A percentile compares a stretch with the other conserved stretches of the same genome.
Conservation (phyloP, 2,113 vertebrate genomes). For the Dermatemys mawii region DNA sequence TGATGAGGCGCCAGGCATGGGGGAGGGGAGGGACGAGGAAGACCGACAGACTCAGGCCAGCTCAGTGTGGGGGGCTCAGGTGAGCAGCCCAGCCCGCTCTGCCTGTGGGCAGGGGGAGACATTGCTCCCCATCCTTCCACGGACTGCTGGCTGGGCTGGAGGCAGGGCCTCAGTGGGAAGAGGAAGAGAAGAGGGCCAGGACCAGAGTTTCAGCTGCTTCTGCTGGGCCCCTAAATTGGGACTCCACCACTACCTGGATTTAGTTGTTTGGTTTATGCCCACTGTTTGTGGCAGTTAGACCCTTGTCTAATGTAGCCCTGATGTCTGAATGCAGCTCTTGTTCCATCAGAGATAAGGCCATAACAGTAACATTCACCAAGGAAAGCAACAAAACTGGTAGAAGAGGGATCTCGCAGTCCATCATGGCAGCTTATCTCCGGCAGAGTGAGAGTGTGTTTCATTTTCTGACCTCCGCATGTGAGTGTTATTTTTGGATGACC, state of each 20-base stretch:
- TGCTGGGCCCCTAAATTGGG: too few species aligned
- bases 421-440: not conserved
- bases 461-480: not conserved
- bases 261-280: not conserved
- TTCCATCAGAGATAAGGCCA: not conserved
- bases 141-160: too few species aligned
- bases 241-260: not conserved
- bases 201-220: too few species aligned
- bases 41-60: too few species aligned
- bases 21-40: too few species aligned
- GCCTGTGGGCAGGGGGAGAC: too few species aligned
- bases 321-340: not conserved
- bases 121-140: too few species aligned
- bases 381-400: not conserved
- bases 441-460: not conserved
- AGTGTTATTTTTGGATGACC: not conserved
- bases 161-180: too few species aligned
- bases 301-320: not conserved
- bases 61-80: too few species aligned
- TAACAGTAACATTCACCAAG: not conserved
- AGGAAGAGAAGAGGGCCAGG: too few species aligned
- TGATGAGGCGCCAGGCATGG: too few species aligned
- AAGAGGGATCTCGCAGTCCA: not conserved
- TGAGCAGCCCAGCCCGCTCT: too few species aligned
- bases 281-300: not conserved